Percentiles rank a stretch among this genome's conserved stretches.
phyloP scores from a whole-genome alignment of 2,888 invertebrate genomes.

The Aporophyla nigra region DNA sequence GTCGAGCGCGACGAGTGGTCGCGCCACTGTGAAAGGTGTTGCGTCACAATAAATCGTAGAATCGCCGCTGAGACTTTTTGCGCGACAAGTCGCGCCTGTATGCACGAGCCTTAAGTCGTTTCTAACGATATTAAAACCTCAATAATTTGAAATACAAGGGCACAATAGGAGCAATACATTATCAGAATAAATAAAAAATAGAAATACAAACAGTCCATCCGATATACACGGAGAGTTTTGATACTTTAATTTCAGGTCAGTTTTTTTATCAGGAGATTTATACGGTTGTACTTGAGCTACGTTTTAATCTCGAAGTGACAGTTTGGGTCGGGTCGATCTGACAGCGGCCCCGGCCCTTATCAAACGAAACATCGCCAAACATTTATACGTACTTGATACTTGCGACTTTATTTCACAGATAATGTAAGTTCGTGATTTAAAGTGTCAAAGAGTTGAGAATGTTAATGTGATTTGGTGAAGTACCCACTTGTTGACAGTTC shows the following conservation, averaged over 20 bases:
- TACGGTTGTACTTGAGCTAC: conserved; percentile 48
- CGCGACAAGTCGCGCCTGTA: too few relatives aligned
- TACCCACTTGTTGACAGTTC: conserved; percentile 11
- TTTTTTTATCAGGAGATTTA: conserved; percentile 55
- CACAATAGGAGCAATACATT: conserved; percentile 37
- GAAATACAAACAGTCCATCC: conserved; percentile 35
- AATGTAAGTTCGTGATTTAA: conserved; percentile 47
- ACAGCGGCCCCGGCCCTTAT: conserved; percentile 64
- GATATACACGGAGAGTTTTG: conserved; percentile 33
- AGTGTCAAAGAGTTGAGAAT: conserved; percentile 39
- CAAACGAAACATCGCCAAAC: conserved; percentile 57
- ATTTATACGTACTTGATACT: conserved; percentile 57
- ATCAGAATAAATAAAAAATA: conserved; percentile 26
- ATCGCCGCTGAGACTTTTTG: too few relatives aligned
- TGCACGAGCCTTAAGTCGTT: not conserved
- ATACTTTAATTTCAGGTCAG: conserved; percentile 47
- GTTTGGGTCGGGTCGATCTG: conserved; percentile 58
- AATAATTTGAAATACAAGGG: conserved; percentile 3
- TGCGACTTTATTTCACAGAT: conserved; percentile 52
- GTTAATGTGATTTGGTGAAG: conserved; percentile 37
- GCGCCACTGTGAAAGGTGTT: too few relatives aligned
- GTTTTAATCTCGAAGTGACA: conserved; percentile 65
- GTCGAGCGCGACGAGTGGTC: too few relatives aligned
- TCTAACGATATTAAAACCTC: conserved; percentile 24
- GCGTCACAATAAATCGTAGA: too few relatives aligned